Percentiles rank a stretch among this genome's conserved stretches.
Evolutionary conservation across 2,797 vertebrate species (phyloP).

Genomic region (Spinibarbus caldwelli): DNA sequence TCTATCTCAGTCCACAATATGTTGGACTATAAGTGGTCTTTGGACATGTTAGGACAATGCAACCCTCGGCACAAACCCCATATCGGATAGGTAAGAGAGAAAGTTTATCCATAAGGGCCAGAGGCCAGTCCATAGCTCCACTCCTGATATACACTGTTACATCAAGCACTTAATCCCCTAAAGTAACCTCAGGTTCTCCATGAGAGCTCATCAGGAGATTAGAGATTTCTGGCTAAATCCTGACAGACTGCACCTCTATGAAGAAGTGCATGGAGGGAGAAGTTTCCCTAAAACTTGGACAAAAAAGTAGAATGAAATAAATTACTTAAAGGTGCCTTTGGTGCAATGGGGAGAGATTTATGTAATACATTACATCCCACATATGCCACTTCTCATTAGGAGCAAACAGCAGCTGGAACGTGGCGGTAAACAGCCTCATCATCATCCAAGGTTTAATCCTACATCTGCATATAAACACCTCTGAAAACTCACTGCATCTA

Average conservation of each 20-base stretch:
- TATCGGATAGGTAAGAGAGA: not conserved
- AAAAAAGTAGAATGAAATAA: conserved; percentile 55
- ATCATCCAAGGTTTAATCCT: conserved; percentile 63
- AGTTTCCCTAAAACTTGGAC: conserved; percentile 52
- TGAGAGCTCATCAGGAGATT: conserved; percentile 22
- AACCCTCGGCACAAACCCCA: not conserved
- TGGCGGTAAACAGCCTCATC: conserved; percentile 71
- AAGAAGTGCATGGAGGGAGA: conserved; percentile 11
- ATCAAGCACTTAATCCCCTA: conserved; percentile 1
- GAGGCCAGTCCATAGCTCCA: not conserved
- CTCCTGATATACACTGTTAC: not conserved
- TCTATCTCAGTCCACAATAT: not conserved
- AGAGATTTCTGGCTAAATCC: conserved; percentile 19
- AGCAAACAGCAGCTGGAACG: conserved; percentile 73
- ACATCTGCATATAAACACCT: conserved; percentile 51
- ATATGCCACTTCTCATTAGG: conserved; percentile 77
- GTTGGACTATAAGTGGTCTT: not conserved
- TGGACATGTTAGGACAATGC: not conserved
- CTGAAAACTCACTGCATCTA: conserved; percentile 27
- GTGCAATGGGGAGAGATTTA: conserved; percentile 66
- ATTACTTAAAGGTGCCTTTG: conserved; percentile 55
- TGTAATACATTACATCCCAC: conserved; percentile 72
- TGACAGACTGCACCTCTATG: conserved; percentile 10
- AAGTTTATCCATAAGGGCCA: not conserved
- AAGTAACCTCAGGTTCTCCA: conserved; percentile 39